Evolutionary conservation across 23 tunicate species (phyloP).

Genomic region (Halocynthia aurantium): DNA sequence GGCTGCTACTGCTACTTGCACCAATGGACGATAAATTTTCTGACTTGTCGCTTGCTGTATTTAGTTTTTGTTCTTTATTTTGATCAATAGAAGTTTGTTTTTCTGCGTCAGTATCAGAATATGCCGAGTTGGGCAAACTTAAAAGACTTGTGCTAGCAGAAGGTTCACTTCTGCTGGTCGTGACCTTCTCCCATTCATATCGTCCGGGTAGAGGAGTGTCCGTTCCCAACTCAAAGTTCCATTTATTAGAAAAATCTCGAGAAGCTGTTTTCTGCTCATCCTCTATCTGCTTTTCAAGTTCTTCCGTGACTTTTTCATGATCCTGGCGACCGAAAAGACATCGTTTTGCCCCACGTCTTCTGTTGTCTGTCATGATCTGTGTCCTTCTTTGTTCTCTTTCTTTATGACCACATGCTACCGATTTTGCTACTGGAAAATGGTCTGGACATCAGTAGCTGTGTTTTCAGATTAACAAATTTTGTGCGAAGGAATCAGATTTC

Average conservation of each 20-base stretch:
- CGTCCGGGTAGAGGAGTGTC: conserved; percentile 46
- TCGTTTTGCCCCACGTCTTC: conserved; percentile 58
- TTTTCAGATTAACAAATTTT: conserved; percentile 5
- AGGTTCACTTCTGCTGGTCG: not conserved
- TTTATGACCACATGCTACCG: not conserved
- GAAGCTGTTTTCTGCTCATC: conserved; percentile 32
- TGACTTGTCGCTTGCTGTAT: not conserved
- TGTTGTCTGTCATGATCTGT: conserved; percentile 47
- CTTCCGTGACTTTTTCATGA: conserved; percentile 15
- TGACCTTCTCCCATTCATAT: conserved; percentile 38
- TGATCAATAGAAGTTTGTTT: not conserved
- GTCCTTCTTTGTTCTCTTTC: not conserved
- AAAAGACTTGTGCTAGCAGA: conserved; percentile 1
- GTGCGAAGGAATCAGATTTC: not conserved
- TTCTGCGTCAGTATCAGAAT: not conserved
- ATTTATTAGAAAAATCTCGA: conserved; percentile 24
- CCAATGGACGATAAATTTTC: not conserved
- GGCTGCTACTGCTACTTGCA: no score
- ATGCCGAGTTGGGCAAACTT: not conserved
- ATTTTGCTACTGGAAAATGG: not conserved
- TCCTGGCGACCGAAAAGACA: conserved; percentile 48
- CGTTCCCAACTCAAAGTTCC: conserved; percentile 55
- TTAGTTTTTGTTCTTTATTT: not conserved
- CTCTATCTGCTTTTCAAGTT: conserved; percentile 27
- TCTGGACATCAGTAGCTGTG: not conserved